phyloP scores from a whole-genome alignment of 1,140 invertebrate genomes.

The Magallana angulata region DNA sequence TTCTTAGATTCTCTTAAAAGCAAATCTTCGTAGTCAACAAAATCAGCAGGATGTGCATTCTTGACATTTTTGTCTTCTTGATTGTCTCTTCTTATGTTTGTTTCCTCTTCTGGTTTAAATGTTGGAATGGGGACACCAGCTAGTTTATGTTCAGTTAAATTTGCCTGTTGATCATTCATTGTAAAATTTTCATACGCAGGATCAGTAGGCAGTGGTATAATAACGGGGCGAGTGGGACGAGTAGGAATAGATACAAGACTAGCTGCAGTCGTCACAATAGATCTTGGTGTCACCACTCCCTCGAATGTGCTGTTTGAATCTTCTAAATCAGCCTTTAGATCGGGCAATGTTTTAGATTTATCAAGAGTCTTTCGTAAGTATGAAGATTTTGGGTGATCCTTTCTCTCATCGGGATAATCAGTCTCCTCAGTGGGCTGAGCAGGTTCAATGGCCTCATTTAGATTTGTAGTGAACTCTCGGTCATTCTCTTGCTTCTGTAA shows the following conservation, averaged over 20 bases:
- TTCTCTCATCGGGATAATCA: background rate
- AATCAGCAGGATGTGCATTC: background rate
- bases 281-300: background rate
- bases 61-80: no score
- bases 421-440: background rate
- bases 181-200: background rate
- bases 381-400: background rate
- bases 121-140: background rate
- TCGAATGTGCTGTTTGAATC: background rate
- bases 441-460: conserved; percentile 3
- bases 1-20: background rate
- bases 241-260: background rate
- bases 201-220: background rate
- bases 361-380: background rate
- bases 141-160: background rate
- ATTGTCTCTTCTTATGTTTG: background rate
- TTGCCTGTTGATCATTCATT: background rate
- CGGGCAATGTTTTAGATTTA: background rate
- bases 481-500: background rate
- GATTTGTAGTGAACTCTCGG: conserved; percentile 26
- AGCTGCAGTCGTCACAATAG: background rate
- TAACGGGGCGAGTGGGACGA: background rate
- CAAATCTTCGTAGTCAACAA: background rate
- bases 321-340: background rate
- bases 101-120: background rate